Base-by-base conservation (phyloP, 2,888 invertebrate genomes). In the Caenorhabditis sp. region DNA sequence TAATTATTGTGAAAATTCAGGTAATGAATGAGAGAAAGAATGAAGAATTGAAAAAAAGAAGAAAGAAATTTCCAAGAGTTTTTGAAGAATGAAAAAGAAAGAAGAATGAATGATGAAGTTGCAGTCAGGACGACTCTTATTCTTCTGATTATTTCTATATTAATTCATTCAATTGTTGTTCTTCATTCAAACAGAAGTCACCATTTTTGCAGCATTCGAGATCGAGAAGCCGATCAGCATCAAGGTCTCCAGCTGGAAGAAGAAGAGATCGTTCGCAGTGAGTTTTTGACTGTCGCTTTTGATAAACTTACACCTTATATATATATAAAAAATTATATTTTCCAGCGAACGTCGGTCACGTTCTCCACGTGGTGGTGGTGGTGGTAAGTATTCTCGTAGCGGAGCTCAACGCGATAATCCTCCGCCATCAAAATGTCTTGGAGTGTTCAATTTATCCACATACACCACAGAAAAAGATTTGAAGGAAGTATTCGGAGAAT, bases 401-500 rank as follows among this genome's bases (percentile, higher is more conserved):
- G n/a, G 56, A 1, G 50, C 31, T 8, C 23, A 61, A 59, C 76
- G 76, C 31, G 80, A 95, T 85, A 93, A 94, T 88, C 96, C 96
- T 0, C 92, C 93, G 75, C 93, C 94, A 1, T 93, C 93, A 58
- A 91, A 94, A 63, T 97, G 96, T 88, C 91, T 97, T 59, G 97
- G 97, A 21, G 93, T 97, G 14, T 97, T 97, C 89, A 97, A 97
- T 3, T 90, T 97, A 67, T 95, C 94, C 87, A 92, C 95, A 64
- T 93, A 93, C 89, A 97, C 97, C 0, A 93, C 94, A 0, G 96
- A 97, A 88, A 92, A 93, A 83, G 94, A 95, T 89, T 91, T 97
- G 53, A 92, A 93, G 87, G 93, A 95, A 85, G 93, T 96, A 80
- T 96, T 97, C 90, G 92, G 92, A 57, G 94, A 95, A 88, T 97